A percentile compares a stretch with the other conserved stretches of the same genome.
Evolutionary conservation across 1,140 invertebrate species (phyloP).

Genomic region (Drosophila sechellia): DNA sequence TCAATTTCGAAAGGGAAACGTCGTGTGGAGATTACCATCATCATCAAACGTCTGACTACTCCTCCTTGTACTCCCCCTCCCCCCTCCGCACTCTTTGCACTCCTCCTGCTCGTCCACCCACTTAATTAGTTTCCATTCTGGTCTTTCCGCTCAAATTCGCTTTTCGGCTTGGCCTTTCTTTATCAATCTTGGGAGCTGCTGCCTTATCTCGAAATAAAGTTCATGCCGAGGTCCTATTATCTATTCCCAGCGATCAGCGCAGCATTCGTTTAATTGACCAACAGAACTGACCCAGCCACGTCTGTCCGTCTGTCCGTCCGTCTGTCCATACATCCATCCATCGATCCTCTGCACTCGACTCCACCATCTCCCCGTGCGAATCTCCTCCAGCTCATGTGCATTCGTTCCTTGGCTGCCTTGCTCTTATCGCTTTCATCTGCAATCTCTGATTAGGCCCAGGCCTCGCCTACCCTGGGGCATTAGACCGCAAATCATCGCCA

Average conservation of each 20-base stretch:
- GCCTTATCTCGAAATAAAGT: slow-evolving; percentile 73
- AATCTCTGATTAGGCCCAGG: slow-evolving; percentile 56
- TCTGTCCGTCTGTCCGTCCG: slow-evolving; percentile 10
- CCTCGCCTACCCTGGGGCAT: slow-evolving; percentile 45
- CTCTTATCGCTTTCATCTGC: slow-evolving; percentile 53
- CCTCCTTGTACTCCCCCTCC: slow-evolving; percentile 1
- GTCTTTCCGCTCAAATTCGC: slow-evolving; percentile 38
- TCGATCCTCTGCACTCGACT: slow-evolving; percentile 35
- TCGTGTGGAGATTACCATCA: slow-evolving; percentile 46
- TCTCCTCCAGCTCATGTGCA: slow-evolving; percentile 11
- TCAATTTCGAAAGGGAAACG: slow-evolving; percentile 55
- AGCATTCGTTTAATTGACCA: slow-evolving; percentile 76
- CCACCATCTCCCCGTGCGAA: neutral
- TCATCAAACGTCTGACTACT: slow-evolving; percentile 19
- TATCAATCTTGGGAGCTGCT: slow-evolving; percentile 64
- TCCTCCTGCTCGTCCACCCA: slow-evolving; percentile 51
- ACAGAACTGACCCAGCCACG: slow-evolving; percentile 41
- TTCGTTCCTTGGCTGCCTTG: slow-evolving; percentile 30
- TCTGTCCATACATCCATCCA: slow-evolving; percentile 46
- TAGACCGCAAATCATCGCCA: slow-evolving; percentile 59
- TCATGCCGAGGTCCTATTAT: slow-evolving; percentile 77
- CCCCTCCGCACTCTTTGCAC: neutral
- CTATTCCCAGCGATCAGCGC: slow-evolving; percentile 76
- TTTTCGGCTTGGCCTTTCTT: slow-evolving; percentile 55
- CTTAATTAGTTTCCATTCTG: slow-evolving; percentile 62